phyloP scores from a whole-genome alignment of 2,797 vertebrate genomes.

The Psittacula echo region DNA sequence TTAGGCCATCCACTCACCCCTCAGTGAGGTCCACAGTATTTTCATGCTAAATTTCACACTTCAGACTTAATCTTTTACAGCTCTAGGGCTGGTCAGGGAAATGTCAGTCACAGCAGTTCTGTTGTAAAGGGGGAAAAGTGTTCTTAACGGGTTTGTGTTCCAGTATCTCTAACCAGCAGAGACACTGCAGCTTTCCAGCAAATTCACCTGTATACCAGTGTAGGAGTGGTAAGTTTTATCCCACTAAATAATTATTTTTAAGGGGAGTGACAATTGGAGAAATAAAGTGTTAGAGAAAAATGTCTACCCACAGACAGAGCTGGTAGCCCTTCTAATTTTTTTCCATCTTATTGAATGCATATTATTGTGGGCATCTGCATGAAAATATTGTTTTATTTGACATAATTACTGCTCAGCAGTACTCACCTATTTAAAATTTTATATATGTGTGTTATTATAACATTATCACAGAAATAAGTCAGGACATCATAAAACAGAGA shows the following conservation, averaged over 20 bases:
- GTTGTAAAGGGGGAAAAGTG: not conserved
- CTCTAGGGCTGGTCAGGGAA: not conserved
- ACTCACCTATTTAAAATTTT: not conserved
- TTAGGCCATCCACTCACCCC: not conserved
- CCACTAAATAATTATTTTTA: not conserved
- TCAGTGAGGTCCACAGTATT: not conserved
- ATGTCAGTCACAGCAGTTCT: not conserved
- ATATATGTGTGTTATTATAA: not conserved
- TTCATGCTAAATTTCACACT: constrained; percentile 45
- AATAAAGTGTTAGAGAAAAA: not conserved
- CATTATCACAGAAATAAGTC: not conserved
- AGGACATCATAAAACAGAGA: not conserved
- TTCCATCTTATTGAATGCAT: not conserved
- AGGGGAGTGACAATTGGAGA: not conserved
- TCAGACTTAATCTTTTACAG: not conserved
- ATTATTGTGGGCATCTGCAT: not conserved
- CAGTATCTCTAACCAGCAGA: not conserved
- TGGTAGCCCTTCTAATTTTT: not conserved
- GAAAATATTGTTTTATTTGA: not conserved
- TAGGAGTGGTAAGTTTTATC: not conserved
- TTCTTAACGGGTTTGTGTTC: not conserved
- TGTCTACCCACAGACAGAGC: not conserved
- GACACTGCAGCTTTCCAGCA: not conserved
- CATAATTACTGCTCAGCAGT: not conserved
- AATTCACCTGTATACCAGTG: not conserved